These are phyloP conservation scores for Uria lomvia DNA, from an alignment of 2,113 vertebrate species.

Conservation along the genomic window DNA sequence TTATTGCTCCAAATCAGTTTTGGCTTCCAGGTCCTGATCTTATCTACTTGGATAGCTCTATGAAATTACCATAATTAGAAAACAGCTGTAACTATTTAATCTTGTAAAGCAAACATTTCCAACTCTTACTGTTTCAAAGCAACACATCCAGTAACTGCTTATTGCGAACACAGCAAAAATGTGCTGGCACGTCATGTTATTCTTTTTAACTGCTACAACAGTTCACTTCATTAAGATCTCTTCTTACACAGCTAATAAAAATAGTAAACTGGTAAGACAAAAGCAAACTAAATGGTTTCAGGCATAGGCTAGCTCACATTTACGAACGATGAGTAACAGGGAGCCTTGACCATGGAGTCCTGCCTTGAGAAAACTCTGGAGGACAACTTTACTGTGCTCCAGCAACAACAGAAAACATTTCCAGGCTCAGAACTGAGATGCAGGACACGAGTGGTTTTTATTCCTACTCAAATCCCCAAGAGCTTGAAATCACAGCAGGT, in stretches of 20 bases:
- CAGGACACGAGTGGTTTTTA: fast-evolving
- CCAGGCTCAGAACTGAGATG: not conserved
- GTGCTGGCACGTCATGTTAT: fast-evolving
- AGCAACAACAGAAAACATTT: not conserved
- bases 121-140: not conserved
- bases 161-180: fast-evolving
- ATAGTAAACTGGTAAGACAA: not conserved
- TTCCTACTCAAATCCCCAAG: not conserved
- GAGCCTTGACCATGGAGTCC: not conserved
- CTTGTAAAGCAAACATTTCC: not conserved
- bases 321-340: not conserved
- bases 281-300: not conserved
- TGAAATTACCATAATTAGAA: not conserved
- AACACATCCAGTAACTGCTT: not conserved
- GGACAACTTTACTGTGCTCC: not conserved
- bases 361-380: not conserved
- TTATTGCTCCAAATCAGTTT: not conserved
- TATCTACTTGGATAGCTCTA: not conserved
- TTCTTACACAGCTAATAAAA: not conserved
- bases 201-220: not conserved
- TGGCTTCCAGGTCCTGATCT: not conserved
- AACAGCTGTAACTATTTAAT: not conserved
- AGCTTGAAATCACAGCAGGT: not conserved
- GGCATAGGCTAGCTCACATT: not conserved
- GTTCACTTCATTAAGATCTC: not conserved